Evolutionary conservation across 2,888 invertebrate species (phyloP), one percentile per base, ranked within the genome.

Genomic region (Amorpha juglandis): DNA sequence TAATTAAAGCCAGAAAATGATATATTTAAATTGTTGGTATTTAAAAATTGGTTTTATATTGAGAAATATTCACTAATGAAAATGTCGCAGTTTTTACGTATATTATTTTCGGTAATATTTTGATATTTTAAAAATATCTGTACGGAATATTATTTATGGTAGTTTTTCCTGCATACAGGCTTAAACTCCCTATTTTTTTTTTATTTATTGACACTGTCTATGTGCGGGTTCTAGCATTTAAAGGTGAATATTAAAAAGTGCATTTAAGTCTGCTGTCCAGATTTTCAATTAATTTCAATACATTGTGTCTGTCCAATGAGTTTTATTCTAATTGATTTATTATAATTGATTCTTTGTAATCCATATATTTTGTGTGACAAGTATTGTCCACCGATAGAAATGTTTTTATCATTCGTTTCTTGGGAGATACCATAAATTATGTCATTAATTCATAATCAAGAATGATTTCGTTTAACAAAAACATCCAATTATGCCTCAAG

Each of bases 301-400:
- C 27, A 52, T 21, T 14, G 52, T 58, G 55, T 58, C 58, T 19
- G 42, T 58, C 58, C 58, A 58, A 21, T 58, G 0, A 58, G 21
- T 42, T 42, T 42, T 11, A 38, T 42, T n/a, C 11, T 19, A 8
- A 42, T 19, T 55, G 33, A 6, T 35, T 55, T n/a, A n/a, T n/a
- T 27, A 27, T 27, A 27, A 27, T 3, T 27, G 27, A 27, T 33
- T 35, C 35, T 35, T 27, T 52, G 12, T 14, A 12, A 38, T 38
- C 1, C 16, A 38, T 42, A 11, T 42, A 6, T 58, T 52, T 27
- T 58, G 7, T 42, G 19, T 12, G 11, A 19, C 2, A 58, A 53
- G 19, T 42, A 19, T 19, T 38, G 6, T 12, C 42, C 19, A 19
- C 58, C 58, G 19, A 42, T 42, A 42, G 19, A 38, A n/a, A 42